A percentile compares a stretch with the other conserved stretches of the same genome.
Evolutionary conservation across 2,888 invertebrate species (phyloP).

Genomic region (Apoda limacodes): DNA sequence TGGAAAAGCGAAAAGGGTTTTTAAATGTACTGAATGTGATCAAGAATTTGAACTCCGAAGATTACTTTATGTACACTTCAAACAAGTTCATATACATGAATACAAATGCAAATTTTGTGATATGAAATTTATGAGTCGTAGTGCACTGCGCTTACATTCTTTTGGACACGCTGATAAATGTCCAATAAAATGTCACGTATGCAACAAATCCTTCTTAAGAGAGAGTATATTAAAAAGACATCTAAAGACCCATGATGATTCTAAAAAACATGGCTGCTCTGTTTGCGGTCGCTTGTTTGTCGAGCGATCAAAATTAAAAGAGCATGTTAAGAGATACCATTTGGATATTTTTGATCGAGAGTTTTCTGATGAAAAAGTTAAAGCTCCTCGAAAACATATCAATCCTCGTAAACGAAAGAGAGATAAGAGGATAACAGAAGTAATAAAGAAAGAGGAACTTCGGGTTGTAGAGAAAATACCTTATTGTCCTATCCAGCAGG

Average conservation of each 20-base stretch:
- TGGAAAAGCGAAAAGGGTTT: constrained; percentile 32
- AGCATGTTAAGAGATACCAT: constrained; percentile 16
- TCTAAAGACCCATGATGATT: constrained; percentile 12
- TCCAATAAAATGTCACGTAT: not conserved
- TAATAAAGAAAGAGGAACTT: no score
- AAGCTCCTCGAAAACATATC: no score
- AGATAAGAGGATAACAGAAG: no score
- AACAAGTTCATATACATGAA: constrained; percentile 46
- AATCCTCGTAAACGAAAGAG: no score
- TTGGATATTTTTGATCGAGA: no score
- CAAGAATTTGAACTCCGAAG: constrained; percentile 37
- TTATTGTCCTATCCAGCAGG: no score
- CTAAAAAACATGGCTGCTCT: constrained; percentile 1
- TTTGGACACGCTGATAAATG: not conserved
- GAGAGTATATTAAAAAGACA: constrained; percentile 13
- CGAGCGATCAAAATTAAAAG: not conserved
- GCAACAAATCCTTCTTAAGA: not conserved
- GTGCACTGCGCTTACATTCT: not conserved
- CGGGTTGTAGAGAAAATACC: no score
- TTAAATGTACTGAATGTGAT: constrained; percentile 43
- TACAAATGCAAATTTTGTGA: not conserved
- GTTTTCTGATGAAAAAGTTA: no score
- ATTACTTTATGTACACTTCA: constrained; percentile 40
- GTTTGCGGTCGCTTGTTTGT: constrained; percentile 7
- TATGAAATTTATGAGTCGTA: not conserved